A percentile compares a stretch with the other conserved stretches of the same genome.
These are phyloP conservation scores for Phoenoteleia sp. DNA, from an alignment of 2,888 invertebrate genomes.

Conservation along the genomic window DNA sequence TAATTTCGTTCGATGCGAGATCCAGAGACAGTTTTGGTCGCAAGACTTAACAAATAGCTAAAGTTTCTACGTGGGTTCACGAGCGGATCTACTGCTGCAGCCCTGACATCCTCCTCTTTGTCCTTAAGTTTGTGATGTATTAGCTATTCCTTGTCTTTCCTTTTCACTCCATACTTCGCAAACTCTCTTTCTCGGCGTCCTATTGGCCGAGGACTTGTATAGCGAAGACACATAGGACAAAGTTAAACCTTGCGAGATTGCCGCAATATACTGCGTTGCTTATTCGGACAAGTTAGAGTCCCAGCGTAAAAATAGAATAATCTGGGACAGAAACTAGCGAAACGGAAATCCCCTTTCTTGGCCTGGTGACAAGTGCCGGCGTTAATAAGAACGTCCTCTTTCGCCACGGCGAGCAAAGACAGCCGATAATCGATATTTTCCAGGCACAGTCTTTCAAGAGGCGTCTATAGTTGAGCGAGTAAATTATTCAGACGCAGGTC, in stretches of 20 bases:
- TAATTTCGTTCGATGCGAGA: slow-evolving; percentile 81
- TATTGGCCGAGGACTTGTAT: slow-evolving; percentile 55
- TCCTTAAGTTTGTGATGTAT: slow-evolving; percentile 86
- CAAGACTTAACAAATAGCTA: slow-evolving; percentile 86
- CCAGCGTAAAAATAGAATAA: neutral
- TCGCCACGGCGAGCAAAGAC: slow-evolving; percentile 74
- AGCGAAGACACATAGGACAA: slow-evolving; percentile 54
- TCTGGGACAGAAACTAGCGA: neutral
- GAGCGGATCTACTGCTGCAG: slow-evolving; percentile 82
- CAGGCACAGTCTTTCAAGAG: slow-evolving; percentile 70
- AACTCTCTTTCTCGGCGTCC: slow-evolving; percentile 65
- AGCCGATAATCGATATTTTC: slow-evolving; percentile 84
- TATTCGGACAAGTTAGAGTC: slow-evolving; percentile 18
- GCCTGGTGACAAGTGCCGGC: slow-evolving; percentile 13
- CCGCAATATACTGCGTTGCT: slow-evolving; percentile 46
- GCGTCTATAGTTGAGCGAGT: slow-evolving; percentile 25
- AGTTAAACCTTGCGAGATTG: slow-evolving; percentile 54
- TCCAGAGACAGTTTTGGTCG: slow-evolving; percentile 84
- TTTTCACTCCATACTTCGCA: slow-evolving; percentile 63
- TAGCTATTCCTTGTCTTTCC: slow-evolving; percentile 81
- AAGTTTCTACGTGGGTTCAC: slow-evolving; percentile 83
- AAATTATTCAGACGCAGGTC: slow-evolving; percentile 12
- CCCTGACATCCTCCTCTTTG: slow-evolving; percentile 86
- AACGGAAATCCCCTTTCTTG: neutral
- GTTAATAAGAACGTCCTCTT: slow-evolving; percentile 18